A percentile compares a stretch with the other conserved stretches of the same genome.
These are phyloP conservation scores for Aethes cnicana DNA, from an alignment of 2,888 invertebrate genomes.

Conservation along the genomic window DNA sequence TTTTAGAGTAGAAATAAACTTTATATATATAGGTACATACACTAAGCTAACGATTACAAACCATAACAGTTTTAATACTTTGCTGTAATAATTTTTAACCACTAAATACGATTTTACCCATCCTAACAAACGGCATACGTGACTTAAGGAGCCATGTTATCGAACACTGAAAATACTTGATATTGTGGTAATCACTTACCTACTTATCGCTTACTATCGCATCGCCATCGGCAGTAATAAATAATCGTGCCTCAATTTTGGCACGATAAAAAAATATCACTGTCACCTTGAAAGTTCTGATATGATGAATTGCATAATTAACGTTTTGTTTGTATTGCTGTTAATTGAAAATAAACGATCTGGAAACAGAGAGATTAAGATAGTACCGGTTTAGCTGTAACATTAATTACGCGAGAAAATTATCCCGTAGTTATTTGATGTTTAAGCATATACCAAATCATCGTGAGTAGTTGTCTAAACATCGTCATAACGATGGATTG, in stretches of 20 bases:
- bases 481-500: no score
- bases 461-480: no score
- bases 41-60: no score
- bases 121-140: constrained; percentile 70
- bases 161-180: constrained; percentile 54
- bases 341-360: not conserved
- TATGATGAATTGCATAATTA: constrained; percentile 40
- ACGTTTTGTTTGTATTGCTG: constrained; percentile 20
- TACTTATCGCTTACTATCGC: constrained; percentile 69
- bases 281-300: constrained; percentile 64
- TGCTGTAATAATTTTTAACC: constrained; percentile 37
- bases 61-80: no score
- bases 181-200: constrained; percentile 36
- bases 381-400: no score
- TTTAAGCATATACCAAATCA: no score
- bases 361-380: no score
- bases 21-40: no score
- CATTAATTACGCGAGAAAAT: no score
- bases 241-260: constrained; percentile 53
- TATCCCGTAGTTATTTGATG: no score
- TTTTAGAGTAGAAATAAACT: no score
- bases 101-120: constrained; percentile 43
- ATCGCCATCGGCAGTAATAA: constrained; percentile 58
- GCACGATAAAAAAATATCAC: constrained; percentile 56
- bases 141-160: constrained; percentile 67